Base-by-base conservation (phyloP, 2,888 invertebrate species). In the Gryllus longicercus region DNA sequence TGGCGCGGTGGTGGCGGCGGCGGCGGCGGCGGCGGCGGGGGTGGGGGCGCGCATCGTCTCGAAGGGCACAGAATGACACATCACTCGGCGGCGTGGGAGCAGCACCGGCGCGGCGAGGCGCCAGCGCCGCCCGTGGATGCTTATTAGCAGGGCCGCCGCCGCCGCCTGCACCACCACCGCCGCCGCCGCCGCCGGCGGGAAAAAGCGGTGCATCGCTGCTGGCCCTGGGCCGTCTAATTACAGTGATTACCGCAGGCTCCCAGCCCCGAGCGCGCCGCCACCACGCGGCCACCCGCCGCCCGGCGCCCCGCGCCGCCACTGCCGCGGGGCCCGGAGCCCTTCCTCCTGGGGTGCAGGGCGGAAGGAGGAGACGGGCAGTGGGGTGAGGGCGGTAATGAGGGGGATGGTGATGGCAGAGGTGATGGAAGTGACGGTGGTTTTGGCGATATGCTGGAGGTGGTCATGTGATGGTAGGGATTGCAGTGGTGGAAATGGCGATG, bases 141-240 rank as follows among this genome's bases (percentile, higher is more conserved):
- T 63, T 63, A 63, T 63, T 63, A 63, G 63, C 63, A 63, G 63
- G 63, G 63, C 63, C 63, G 16, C 16, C 63, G 63, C n/a, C 63
- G 16, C n/a, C 63, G 16, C 16, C 63, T 2, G 3, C 63, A 4
- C 38, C 38, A 25, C 25, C 25, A 25, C 51, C 51, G 14, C 14
- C 51, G 51, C 18, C 51, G 14, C 18, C 51, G 14, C 16, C 63
- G 16, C n/a, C n/a, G n/a, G n/a, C 63, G 38, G 63, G 63, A 63
- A 63, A 63, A 63, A 63, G 63, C 63, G 63, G 63, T 63, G 63
- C 63, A 63, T 63, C 63, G 63, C 63, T 14, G 63, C 63, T 63
- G 63, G n/a, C 63, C 63, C 63, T 63, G 63, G 63, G 63, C 63
- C 63, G 63, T 63, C 63, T 63, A 63, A 63, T 63, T 63, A 63